Percentiles rank a stretch among this genome's conserved stretches.
Conservation (phyloP, 2,797 vertebrate genomes). For the Huso huso region DNA sequence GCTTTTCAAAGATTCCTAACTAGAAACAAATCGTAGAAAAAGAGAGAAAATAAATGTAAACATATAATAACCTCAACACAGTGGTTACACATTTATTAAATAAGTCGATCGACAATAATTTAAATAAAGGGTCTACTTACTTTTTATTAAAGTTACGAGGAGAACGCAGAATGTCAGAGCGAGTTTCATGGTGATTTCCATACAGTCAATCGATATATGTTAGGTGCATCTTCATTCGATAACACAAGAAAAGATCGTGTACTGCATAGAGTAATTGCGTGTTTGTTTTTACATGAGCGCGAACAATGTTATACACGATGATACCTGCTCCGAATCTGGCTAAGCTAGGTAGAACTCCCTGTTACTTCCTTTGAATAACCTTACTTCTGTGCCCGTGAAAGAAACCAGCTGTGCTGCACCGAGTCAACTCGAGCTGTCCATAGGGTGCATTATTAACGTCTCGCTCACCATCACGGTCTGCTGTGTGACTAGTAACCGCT, state of each 20-base stretch:
- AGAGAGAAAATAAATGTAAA: no score
- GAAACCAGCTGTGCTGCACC: not conserved
- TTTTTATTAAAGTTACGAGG: slow-evolving; percentile 42
- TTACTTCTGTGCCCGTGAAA: not conserved
- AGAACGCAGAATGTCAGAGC: slow-evolving; percentile 43
- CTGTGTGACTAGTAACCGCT: not conserved
- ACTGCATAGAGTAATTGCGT: slow-evolving; percentile 31
- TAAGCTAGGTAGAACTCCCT: not conserved
- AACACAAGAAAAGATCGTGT: slow-evolving; percentile 20
- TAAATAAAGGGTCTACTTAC: slow-evolving; percentile 43
- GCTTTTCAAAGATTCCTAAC: no score
- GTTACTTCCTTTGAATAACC: not conserved
- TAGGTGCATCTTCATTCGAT: slow-evolving; percentile 25
- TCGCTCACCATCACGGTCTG: not conserved
- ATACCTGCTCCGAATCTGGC: not conserved
- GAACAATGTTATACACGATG: not conserved
- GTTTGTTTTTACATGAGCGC: not conserved
- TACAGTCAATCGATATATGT: slow-evolving; percentile 30
- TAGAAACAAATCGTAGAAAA: no score
- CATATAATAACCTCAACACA: no score
- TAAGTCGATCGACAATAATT: no score
- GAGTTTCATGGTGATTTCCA: slow-evolving; percentile 50
- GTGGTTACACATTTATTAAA: no score
- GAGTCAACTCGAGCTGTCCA: not conserved
- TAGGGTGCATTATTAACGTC: not conserved